These are phyloP conservation scores for Diacarnus erythraeanus DNA, from an alignment of 37 sponge, comb jelly and placozoan species.

Conservation along the genomic window DNA sequence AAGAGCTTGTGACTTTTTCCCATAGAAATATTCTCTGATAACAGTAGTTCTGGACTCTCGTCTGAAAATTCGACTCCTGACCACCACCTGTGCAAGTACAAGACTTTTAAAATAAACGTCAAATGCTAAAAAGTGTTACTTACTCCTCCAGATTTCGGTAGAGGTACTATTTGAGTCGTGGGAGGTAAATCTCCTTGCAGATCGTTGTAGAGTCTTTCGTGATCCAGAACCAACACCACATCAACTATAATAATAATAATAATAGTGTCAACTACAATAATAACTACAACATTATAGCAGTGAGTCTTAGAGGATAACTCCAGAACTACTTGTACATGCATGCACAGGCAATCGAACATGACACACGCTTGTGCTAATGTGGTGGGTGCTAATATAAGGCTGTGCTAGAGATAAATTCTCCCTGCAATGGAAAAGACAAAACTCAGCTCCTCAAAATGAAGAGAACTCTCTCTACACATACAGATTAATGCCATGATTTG, in stretches of 20 bases:
- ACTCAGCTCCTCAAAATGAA: no score
- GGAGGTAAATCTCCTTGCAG: conserved; percentile 76
- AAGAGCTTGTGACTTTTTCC: conserved; percentile 51
- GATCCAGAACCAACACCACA: conserved; percentile 89
- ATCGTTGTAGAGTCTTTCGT: conserved; percentile 84
- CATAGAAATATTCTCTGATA: conserved; percentile 90
- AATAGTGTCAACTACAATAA: neutral
- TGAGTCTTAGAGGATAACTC: neutral
- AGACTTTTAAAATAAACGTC: no score
- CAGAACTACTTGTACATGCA: no score
- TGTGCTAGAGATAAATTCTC: no score
- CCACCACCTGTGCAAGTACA: conserved; percentile 68
- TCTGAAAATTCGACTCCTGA: conserved; percentile 58
- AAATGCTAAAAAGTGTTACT: conserved; percentile 1
- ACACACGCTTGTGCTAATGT: no score
- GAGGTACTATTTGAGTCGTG: conserved; percentile 58
- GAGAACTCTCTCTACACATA: no score
- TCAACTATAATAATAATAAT: conserved; percentile 42
- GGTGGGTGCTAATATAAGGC: neutral
- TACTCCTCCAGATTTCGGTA: conserved; percentile 97
- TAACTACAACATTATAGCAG: neutral
- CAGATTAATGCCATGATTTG: no score
- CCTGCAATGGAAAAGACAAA: no score
- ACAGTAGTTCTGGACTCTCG: conserved; percentile 43
- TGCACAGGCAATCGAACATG: no score